phyloP scores from a whole-genome alignment of 1,140 invertebrate genomes.

The Saxidomus purpurata region DNA sequence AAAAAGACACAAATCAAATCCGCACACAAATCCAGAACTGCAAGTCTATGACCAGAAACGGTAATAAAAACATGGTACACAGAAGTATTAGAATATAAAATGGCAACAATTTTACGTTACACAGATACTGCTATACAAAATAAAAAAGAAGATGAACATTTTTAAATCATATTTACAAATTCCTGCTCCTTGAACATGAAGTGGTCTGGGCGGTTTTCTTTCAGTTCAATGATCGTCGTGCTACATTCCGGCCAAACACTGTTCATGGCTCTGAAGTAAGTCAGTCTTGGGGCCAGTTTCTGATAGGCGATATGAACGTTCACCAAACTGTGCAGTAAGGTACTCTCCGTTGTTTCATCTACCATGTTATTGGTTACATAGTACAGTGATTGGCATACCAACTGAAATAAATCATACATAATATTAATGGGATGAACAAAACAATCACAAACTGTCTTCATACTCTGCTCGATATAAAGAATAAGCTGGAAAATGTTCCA shows the following conservation, averaged over 20 bases:
- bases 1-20: too few relatives aligned
- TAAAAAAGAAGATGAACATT: too few relatives aligned
- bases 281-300: constrained; percentile 27
- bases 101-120: too few relatives aligned
- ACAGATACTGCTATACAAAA: too few relatives aligned
- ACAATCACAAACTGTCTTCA: too few relatives aligned
- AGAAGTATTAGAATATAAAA: too few relatives aligned
- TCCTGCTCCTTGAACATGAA: constrained; percentile 53
- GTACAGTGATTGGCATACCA: constrained; percentile 8
- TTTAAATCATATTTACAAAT: constrained; percentile 58
- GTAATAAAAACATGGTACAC: too few relatives aligned
- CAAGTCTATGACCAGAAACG: too few relatives aligned
- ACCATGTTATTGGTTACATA: not conserved
- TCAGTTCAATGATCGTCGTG: not conserved
- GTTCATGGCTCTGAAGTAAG: constrained; percentile 55
- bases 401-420: constrained; percentile 13
- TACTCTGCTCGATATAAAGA: too few relatives aligned
- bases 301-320: constrained; percentile 39
- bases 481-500: too few relatives aligned
- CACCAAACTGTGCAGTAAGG: not conserved
- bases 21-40: too few relatives aligned
- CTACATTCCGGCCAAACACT: constrained; percentile 62
- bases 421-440: too few relatives aligned
- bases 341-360: not conserved
- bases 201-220: constrained; percentile 44